phyloP scores from a whole-genome alignment of 2,888 invertebrate species.

The Vanessa cardui region DNA sequence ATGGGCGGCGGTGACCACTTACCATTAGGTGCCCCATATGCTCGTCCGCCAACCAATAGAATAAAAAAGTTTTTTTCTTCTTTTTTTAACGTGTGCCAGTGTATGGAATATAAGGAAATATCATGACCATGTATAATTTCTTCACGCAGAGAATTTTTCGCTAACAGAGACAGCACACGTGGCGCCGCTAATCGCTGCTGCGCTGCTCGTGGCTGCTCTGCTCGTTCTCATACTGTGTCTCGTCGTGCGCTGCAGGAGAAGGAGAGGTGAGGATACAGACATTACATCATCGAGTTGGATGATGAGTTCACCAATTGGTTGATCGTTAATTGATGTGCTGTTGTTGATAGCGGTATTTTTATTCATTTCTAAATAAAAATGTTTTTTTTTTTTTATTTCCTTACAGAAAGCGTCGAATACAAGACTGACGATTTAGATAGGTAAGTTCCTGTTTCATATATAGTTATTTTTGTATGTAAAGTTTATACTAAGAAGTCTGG shows the following conservation, averaged over 20 bases:
- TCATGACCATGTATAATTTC: constrained; percentile 43
- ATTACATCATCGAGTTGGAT: not conserved
- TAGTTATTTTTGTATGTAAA: too few relatives aligned
- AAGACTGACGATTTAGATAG: constrained; percentile 92
- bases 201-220: constrained; percentile 72
- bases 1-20: too few relatives aligned
- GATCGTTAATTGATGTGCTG: too few relatives aligned
- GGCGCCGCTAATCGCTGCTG: constrained; percentile 76
- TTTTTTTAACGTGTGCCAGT: not conserved
- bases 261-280: constrained; percentile 59
- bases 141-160: constrained; percentile 75
- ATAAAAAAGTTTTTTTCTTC: too few relatives aligned
- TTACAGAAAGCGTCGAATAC: constrained; percentile 91
- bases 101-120: not conserved
- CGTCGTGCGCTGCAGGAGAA: constrained; percentile 66
- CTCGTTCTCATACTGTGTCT: constrained; percentile 74
- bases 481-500: too few relatives aligned
- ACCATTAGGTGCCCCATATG: too few relatives aligned
- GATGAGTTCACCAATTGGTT: too few relatives aligned
- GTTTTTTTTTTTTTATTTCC: constrained; percentile 49
- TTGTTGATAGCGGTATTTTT: not conserved
- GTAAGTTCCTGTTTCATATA: constrained; percentile 74
- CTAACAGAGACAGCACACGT: constrained; percentile 78
- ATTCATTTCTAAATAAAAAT: not conserved
- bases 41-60: too few relatives aligned